These are phyloP conservation scores for Drosophila stalkeri DNA, from an alignment of 2,888 invertebrate species.

Conservation along the genomic window DNA sequence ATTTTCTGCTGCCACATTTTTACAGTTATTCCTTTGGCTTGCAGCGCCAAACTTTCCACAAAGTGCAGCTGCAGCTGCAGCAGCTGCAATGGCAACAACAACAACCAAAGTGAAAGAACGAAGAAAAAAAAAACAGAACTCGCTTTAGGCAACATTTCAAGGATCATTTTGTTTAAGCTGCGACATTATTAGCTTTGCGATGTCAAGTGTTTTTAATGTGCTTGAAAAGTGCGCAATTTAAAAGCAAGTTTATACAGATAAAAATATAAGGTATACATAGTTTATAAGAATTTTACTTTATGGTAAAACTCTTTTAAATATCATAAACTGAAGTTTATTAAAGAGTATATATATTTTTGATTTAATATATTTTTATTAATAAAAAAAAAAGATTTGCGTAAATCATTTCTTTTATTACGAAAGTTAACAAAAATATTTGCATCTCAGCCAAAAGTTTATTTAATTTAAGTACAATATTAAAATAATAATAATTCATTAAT, in stretches of 20 bases:
- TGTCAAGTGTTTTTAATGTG: conserved; percentile 1
- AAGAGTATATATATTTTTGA: background rate
- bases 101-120: background rate
- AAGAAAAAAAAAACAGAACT: background rate
- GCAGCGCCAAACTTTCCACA: conserved; percentile 34
- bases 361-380: too few species aligned
- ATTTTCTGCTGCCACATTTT: conserved; percentile 45
- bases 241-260: background rate
- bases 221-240: conserved; percentile 4
- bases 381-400: background rate
- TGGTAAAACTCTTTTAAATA: too few species aligned
- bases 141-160: conserved; percentile 31
- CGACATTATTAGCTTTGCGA: conserved; percentile 33
- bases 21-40: conserved; percentile 38
- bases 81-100: conserved; percentile 28
- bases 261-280: background rate
- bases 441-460: background rate
- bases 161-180: conserved; percentile 22
- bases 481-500: background rate
- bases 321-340: background rate
- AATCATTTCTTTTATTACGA: background rate
- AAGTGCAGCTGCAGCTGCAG: conserved; percentile 42
- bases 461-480: background rate
- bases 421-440: background rate
- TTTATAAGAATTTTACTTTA: background rate